phyloP scores from a whole-genome alignment of 2,888 invertebrate genomes.

The Drosophila subquinaria region DNA sequence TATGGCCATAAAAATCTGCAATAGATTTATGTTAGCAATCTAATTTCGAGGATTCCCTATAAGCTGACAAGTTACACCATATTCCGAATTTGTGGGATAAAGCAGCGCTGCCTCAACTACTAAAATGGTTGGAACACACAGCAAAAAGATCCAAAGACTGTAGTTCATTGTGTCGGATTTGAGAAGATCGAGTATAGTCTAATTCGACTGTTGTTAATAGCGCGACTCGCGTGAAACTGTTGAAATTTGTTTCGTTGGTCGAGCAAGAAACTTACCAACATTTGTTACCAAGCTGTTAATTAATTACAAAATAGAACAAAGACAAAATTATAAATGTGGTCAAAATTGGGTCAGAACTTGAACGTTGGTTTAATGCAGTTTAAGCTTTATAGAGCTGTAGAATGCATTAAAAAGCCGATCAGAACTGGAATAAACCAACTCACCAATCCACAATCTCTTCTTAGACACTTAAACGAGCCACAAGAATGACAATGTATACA shows the following conservation, averaged over 20 bases:
- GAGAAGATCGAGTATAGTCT: neutral
- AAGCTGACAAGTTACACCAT: conserved; percentile 56
- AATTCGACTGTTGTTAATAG: conserved; percentile 14
- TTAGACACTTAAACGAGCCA: neutral
- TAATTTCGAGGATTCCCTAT: neutral
- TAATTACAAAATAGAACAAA: conserved; percentile 32
- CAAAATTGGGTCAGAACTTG: conserved; percentile 29
- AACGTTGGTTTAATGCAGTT: conserved; percentile 60
- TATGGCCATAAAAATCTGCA: conserved; percentile 90
- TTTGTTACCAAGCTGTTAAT: conserved; percentile 59
- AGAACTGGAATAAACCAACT: neutral
- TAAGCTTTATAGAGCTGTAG: conserved; percentile 19
- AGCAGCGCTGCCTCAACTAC: conserved; percentile 33
- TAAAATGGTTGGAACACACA: neutral
- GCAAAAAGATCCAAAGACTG: conserved; percentile 6
- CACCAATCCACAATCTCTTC: neutral
- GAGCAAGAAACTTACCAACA: conserved; percentile 55
- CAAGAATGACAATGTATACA: conserved; percentile 16
- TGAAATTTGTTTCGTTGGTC: neutral
- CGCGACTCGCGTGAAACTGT: conserved; percentile 40
- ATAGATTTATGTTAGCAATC: conserved; percentile 1
- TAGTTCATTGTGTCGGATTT: conserved; percentile 14
- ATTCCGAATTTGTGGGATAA: conserved; percentile 73
- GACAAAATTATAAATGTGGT: neutral
- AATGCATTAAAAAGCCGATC: neutral